A percentile compares a stretch with the other conserved stretches of the same genome.
These are phyloP conservation scores for Megaustenia siamemsis DNA, from an alignment of 2,888 invertebrate genomes.

Conservation along the genomic window DNA sequence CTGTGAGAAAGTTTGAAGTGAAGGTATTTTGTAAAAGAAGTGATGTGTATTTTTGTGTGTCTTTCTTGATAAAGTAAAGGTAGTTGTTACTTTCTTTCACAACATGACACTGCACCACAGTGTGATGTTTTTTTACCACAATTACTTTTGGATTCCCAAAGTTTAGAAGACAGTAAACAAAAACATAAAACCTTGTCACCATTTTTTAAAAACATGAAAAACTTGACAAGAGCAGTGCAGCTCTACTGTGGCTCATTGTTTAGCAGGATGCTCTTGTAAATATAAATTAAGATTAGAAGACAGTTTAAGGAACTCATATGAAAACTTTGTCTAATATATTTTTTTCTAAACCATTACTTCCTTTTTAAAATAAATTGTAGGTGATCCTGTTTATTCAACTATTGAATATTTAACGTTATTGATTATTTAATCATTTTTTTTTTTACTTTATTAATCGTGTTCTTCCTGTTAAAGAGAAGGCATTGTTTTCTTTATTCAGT, in stretches of 20 bases:
- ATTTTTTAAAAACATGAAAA: too few species aligned
- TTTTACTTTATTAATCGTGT: background rate
- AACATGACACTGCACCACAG: background rate
- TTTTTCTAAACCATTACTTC: too few species aligned
- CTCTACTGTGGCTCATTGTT: too few species aligned
- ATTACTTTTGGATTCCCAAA: too few species aligned
- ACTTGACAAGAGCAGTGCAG: too few species aligned
- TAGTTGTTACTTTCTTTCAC: background rate
- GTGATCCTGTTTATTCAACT: background rate
- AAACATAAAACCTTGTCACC: too few species aligned
- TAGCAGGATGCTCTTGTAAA: too few species aligned
- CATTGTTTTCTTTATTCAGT: background rate
- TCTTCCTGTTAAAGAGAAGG: conserved; percentile 12
- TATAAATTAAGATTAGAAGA: too few species aligned
- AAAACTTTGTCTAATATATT: too few species aligned
- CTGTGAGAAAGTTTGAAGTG: background rate
- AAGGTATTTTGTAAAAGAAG: background rate
- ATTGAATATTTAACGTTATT: background rate
- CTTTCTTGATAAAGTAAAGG: background rate
- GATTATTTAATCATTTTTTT: background rate
- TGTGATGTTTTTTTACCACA: background rate
- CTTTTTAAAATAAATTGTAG: background rate
- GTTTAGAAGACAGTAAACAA: too few species aligned
- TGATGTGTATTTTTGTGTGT: background rate
- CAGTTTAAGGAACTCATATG: too few species aligned